Evolutionary conservation across 1,140 invertebrate genomes (phyloP), one percentile per base, ranked within the genome.

Genomic region (Uloborus diversus): DNA sequence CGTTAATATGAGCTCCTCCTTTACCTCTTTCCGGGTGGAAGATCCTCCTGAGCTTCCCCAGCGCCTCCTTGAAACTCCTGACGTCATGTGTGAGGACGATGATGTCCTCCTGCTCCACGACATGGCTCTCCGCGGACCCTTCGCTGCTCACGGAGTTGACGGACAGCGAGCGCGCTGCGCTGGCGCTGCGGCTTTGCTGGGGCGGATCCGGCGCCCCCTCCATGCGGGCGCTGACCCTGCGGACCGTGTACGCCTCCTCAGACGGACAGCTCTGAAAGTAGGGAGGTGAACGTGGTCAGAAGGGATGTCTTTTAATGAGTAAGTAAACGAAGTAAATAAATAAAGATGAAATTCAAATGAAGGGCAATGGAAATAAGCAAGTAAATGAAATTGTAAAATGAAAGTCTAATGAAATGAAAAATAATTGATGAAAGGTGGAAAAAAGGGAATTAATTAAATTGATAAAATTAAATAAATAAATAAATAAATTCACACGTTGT

Each of bases 41-140:
- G 23, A 88, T 85, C 49, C 85, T 82, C 79, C 87, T 87, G 0
- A 90, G 85, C 73, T 86, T 87, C 25, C 86, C 86, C 1, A 90
- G 85, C 5, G 87, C 86, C 81, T 90, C 89, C 75, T 89, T 89
- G 83, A 90, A 89, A 32, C 83, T 85, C 62, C 88, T 86, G 51
- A 90, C 89, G 82, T 89, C 86, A 25, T 89, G 87, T 0, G 89
- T 89, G 17, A 90, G 85, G n/a, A 86, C 86, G 17, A 88, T 85
- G 37, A 90, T 89, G 78, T 89, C 89, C 81, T 89, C 88, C 68
- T 89, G 87, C 81, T 89, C 88, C 33, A 88, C 85, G 28, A 87
- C 69, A 70, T 84, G 85, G 64, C 84, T 85, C 59, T 86, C 85
- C 14, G 79, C 82, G 66, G 85, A 86, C 7, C 86, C 86, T 14